These are phyloP conservation scores for Cotesia chilonis DNA, from an alignment of 1,140 invertebrate genomes.

Conservation along the genomic window DNA sequence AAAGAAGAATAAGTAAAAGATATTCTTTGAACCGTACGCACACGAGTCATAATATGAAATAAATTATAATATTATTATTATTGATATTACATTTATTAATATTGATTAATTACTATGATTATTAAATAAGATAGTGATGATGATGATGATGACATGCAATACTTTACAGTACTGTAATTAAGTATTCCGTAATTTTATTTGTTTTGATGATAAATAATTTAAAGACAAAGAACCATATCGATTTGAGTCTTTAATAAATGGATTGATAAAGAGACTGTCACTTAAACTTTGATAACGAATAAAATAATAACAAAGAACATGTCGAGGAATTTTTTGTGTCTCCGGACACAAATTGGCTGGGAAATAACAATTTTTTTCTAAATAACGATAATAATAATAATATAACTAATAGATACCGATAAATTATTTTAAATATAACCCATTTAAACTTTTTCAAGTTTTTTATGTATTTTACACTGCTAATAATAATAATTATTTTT, in stretches of 20 bases:
- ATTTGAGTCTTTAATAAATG: constrained; percentile 19
- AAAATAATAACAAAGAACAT: neutral
- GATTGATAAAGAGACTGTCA: constrained; percentile 19
- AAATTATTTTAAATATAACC: constrained; percentile 5
- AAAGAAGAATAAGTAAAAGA: too few species aligned
- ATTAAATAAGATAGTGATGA: constrained; percentile 20
- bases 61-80: constrained; percentile 1
- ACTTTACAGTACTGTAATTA: constrained; percentile 36
- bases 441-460: constrained; percentile 23
- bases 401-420: neutral
- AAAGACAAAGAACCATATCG: constrained; percentile 31
- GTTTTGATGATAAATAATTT: constrained; percentile 1
- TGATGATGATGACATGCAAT: constrained; percentile 14
- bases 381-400: neutral
- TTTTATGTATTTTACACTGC: constrained; percentile 38
- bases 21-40: too few species aligned
- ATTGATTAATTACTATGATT: neutral
- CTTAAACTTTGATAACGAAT: neutral
- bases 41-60: too few species aligned
- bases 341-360: too few species aligned
- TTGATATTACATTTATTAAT: neutral
- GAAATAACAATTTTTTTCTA: neutral
- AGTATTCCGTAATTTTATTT: constrained; percentile 7
- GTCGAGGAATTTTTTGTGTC: constrained; percentile 6
- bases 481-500: constrained; percentile 39